Conservation (phyloP, 2,113 vertebrate genomes). For the Amia ocellicauda region DNA sequence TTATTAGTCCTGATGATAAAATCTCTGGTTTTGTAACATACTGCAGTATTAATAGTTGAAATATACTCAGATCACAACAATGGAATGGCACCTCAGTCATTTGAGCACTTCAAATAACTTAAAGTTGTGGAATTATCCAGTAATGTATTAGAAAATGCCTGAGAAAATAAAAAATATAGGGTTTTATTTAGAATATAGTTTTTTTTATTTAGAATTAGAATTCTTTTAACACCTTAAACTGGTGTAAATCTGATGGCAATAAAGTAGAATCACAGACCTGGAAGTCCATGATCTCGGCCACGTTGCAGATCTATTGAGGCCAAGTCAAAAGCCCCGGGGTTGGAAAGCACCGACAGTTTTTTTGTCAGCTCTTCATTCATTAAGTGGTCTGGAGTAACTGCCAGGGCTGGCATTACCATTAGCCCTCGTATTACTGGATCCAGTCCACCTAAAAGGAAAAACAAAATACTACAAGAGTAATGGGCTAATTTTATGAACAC, state of each 20-base stretch:
- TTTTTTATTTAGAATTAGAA: too few relatives aligned
- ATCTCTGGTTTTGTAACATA: too few relatives aligned
- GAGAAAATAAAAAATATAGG: too few relatives aligned
- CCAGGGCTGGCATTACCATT: constrained; percentile 71
- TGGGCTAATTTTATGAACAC: background rate
- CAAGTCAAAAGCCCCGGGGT: constrained; percentile 73
- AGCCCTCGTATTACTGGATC: constrained; percentile 84
- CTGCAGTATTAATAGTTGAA: too few relatives aligned
- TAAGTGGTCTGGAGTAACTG: constrained; percentile 62
- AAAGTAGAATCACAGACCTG: constrained; percentile 73
- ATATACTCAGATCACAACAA: too few relatives aligned
- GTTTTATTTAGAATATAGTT: too few relatives aligned
- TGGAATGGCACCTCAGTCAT: too few relatives aligned
- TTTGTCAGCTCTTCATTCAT: constrained; percentile 82
- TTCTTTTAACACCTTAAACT: too few relatives aligned
- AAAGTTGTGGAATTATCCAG: too few relatives aligned
- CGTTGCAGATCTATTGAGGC: constrained; percentile 88
- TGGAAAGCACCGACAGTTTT: constrained; percentile 69
- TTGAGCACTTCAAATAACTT: too few relatives aligned
- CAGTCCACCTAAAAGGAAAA: constrained; percentile 75
- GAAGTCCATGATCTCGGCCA: constrained; percentile 88
- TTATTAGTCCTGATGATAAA: too few relatives aligned
- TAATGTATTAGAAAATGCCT: too few relatives aligned
- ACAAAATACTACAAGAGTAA: background rate
- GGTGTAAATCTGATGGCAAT: background rate